Conservation (phyloP, 1,140 invertebrate species). For the Bombus cullumanus region DNA sequence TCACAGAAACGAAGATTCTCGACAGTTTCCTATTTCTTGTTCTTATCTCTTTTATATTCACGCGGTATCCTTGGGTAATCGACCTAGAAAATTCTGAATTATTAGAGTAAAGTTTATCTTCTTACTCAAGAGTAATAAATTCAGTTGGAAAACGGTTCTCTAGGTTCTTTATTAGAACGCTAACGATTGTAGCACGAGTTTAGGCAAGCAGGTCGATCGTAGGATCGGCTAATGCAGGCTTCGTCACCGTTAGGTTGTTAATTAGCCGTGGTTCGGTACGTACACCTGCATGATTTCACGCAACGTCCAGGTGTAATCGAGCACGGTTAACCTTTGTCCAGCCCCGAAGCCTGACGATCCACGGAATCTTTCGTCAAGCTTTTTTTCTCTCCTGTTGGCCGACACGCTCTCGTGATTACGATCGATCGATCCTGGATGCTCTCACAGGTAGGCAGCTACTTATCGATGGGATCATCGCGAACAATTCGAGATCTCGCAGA, state of each 20-base stretch:
- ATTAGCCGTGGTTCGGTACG: conserved; percentile 60
- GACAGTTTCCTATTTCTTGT: too few relatives aligned
- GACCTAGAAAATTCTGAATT: too few relatives aligned
- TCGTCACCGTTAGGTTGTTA: conserved; percentile 62
- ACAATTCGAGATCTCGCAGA: conserved; percentile 7
- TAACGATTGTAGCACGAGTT: conserved; percentile 7
- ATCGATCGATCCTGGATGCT: conserved; percentile 19
- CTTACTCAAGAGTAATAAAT: background rate
- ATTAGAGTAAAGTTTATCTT: too few relatives aligned
- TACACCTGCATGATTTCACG: conserved; percentile 74
- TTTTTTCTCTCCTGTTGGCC: background rate
- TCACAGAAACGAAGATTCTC: too few relatives aligned
- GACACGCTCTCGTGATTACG: conserved; percentile 44
- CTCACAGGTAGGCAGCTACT: conserved; percentile 14
- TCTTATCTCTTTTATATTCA: too few relatives aligned
- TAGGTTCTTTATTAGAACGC: background rate
- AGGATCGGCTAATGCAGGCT: conserved; percentile 52
- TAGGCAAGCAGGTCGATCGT: conserved; percentile 42
- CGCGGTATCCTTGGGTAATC: too few relatives aligned
- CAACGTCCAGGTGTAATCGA: conserved; percentile 68
- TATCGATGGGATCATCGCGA: conserved; percentile 25
- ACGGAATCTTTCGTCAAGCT: conserved; percentile 62
- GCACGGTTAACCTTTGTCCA: conserved; percentile 72
- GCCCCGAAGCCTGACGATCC: conserved; percentile 13
- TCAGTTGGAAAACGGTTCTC: background rate